Evolutionary conservation across 2,888 invertebrate species (phyloP).

Genomic region (Calliscelio sp.): DNA sequence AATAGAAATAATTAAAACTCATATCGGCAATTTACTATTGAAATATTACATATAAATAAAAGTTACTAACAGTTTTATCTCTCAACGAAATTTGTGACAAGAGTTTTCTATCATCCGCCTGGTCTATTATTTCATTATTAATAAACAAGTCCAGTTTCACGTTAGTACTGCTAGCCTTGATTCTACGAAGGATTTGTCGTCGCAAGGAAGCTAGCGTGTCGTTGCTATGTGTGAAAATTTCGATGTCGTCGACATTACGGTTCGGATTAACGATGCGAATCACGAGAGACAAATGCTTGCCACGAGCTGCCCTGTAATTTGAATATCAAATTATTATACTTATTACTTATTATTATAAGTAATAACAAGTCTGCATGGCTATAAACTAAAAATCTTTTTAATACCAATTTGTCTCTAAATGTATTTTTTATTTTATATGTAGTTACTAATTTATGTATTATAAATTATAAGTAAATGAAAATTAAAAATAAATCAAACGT

Average conservation of each 20-base stretch:
- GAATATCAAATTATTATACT: slow-evolving; percentile 17
- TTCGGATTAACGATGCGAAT: slow-evolving; percentile 95
- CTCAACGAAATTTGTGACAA: slow-evolving; percentile 94
- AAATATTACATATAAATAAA: slow-evolving; percentile 67
- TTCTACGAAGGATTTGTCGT: slow-evolving; percentile 90
- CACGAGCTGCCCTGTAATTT: slow-evolving; percentile 92
- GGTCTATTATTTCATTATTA: slow-evolving; percentile 95
- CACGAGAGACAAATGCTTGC: slow-evolving; percentile 94
- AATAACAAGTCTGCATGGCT: no score
- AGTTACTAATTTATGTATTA: background rate
- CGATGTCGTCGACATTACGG: slow-evolving; percentile 96
- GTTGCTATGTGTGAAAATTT: slow-evolving; percentile 97
- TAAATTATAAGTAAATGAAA: background rate
- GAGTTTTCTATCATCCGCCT: slow-evolving; percentile 94
- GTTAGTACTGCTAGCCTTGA: slow-evolving; percentile 88
- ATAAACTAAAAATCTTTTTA: no score
- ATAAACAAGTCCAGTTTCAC: slow-evolving; percentile 96
- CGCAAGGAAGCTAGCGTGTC: slow-evolving; percentile 96
- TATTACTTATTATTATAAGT: no score
- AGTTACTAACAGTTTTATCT: slow-evolving; percentile 92
- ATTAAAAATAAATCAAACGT: slow-evolving; percentile 39
- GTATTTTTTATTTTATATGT: no score
- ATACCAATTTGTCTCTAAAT: no score
- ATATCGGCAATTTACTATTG: no score
- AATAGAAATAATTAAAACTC: no score